Conservation (phyloP, 2,888 invertebrate species). For the Creontiades dilutus region DNA sequence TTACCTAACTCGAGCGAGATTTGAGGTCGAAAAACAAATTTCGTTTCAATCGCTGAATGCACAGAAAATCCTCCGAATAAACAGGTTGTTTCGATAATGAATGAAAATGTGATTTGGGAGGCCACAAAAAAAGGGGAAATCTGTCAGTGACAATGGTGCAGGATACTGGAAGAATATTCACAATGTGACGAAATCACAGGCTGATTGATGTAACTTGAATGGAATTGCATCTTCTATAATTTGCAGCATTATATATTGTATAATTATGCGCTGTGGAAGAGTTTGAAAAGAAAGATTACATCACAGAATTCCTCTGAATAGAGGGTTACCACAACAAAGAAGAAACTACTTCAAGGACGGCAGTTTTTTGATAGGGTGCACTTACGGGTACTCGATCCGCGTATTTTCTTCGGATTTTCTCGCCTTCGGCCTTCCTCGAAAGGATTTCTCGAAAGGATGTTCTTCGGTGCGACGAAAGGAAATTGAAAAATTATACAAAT, state of each 20-base stretch:
- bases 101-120: no score
- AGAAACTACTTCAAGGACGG: conserved; percentile 37
- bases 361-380: conserved; percentile 76
- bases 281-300: background rate
- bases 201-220: no score
- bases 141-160: no score
- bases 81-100: no score
- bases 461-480: conserved; percentile 82
- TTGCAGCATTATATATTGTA: background rate
- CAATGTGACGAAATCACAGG: no score
- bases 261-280: background rate
- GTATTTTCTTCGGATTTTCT: conserved; percentile 96
- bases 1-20: background rate
- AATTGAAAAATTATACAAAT: background rate
- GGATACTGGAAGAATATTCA: no score
- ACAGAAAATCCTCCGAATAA: no score
- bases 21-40: background rate
- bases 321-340: conserved; percentile 64
- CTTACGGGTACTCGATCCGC: conserved; percentile 96
- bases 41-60: background rate
- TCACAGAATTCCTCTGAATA: background rate
- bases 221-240: no score
- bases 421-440: conserved; percentile 96
- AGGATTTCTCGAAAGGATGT: conserved; percentile 97
- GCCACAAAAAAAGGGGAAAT: no score